A percentile compares a stretch with the other conserved stretches of the same genome.
Evolutionary conservation across 2,113 vertebrate species (phyloP).

Genomic region (Corythornis cristatus): DNA sequence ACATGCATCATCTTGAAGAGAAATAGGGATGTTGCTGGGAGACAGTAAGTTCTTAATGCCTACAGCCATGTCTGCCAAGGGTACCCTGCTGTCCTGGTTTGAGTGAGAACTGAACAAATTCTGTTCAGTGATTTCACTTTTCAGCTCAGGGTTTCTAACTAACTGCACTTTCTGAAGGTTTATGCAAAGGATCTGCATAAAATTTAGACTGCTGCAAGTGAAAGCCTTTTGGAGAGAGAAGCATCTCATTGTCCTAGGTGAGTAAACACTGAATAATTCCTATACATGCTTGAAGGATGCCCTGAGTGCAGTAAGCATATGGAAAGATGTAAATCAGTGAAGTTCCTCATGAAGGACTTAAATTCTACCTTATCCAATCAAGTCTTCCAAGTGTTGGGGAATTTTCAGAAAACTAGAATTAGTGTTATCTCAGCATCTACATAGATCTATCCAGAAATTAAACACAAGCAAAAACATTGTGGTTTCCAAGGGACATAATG

Average conservation of each 20-base stretch:
- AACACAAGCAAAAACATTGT: not conserved
- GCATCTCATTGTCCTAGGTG: not conserved
- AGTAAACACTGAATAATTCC: not conserved
- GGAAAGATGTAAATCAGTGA: not conserved
- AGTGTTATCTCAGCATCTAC: not conserved
- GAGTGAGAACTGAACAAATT: too few relatives aligned
- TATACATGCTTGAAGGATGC: not conserved
- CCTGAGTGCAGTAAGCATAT: not conserved
- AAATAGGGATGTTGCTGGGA: not conserved
- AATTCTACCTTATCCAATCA: not conserved
- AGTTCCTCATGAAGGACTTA: not conserved
- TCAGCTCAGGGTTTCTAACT: too few relatives aligned
- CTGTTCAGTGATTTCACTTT: too few relatives aligned
- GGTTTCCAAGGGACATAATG: too few relatives aligned
- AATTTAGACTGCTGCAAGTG: not conserved
- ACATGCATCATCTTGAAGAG: not conserved
- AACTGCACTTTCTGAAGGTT: too few relatives aligned
- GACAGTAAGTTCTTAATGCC: not conserved
- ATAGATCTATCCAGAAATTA: not conserved
- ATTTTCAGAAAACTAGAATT: not conserved
- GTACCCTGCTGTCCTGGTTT: too few relatives aligned
- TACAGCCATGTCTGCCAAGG: not conserved
- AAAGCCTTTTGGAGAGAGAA: not conserved
- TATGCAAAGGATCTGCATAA: not conserved
- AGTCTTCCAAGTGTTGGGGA: not conserved